phyloP scores from a whole-genome alignment of 2,888 invertebrate species.

The Abscondita cerata region DNA sequence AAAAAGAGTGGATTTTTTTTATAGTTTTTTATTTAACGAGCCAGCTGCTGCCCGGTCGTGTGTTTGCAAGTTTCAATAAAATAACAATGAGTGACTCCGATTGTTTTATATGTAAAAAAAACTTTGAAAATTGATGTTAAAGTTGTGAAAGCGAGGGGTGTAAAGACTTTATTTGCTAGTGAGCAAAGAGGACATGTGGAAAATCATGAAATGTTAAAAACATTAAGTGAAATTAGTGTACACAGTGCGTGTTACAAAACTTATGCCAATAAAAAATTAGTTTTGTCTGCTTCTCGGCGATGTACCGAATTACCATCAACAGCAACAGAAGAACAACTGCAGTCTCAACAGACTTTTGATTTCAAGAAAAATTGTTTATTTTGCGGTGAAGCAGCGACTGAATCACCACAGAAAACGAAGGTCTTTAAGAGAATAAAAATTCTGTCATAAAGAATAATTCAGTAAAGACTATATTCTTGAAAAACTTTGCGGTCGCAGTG shows the following conservation, averaged over 20 bases:
- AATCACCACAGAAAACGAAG: neutral
- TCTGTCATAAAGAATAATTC: neutral
- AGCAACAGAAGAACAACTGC: neutral
- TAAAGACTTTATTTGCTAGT: neutral
- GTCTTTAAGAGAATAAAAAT: neutral
- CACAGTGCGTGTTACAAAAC: slow-evolving; percentile 1
- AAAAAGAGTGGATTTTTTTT: too few species aligned
- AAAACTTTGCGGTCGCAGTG: slow-evolving; percentile 2
- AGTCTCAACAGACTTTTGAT: neutral
- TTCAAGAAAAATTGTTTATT: slow-evolving; percentile 8
- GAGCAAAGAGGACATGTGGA: neutral
- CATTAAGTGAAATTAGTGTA: neutral
- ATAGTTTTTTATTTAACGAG: too few species aligned
- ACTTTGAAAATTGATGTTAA: neutral
- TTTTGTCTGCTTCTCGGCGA: neutral
- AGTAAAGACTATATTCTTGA: neutral
- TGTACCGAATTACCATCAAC: neutral
- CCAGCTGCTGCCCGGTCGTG: too few species aligned
- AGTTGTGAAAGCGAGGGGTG: neutral
- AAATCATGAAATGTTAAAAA: neutral
- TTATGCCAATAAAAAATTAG: neutral
- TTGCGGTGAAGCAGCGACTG: neutral
- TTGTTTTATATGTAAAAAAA: slow-evolving; percentile 5
- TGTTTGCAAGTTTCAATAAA: too few species aligned
- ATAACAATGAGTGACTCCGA: slow-evolving; percentile 6